phyloP scores from a whole-genome alignment of 2,888 invertebrate species.

The Pollenia amentaria region DNA sequence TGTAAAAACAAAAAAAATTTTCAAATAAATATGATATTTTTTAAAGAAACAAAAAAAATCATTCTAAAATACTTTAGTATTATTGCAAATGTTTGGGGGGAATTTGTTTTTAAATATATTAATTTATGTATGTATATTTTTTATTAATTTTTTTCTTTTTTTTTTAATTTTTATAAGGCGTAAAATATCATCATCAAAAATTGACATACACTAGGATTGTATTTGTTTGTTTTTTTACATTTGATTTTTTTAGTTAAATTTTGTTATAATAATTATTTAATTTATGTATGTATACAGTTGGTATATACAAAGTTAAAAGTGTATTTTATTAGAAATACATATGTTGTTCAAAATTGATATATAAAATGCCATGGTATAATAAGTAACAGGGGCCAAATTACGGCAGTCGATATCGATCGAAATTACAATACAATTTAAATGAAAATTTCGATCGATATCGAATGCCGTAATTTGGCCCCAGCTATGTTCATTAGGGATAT shows the following conservation, averaged over 20 bases:
- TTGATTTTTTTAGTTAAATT: slow-evolving; percentile 23
- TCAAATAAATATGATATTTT: slow-evolving; percentile 59
- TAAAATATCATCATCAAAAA: slow-evolving; percentile 84
- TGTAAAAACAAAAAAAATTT: slow-evolving; percentile 24
- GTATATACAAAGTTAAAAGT: slow-evolving; percentile 1
- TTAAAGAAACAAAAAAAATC: slow-evolving; percentile 63
- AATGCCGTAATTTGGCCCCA: too few species aligned
- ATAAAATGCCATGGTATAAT: too few species aligned
- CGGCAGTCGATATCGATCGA: too few species aligned
- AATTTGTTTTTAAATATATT: slow-evolving; percentile 68
- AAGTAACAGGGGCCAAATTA: too few species aligned
- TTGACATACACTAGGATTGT: slow-evolving; percentile 83
- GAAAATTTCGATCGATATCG: too few species aligned
- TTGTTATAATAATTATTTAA: slow-evolving; percentile 63
- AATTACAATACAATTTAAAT: too few species aligned
- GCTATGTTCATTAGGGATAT: too few species aligned
- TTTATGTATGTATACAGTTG: slow-evolving; percentile 31
- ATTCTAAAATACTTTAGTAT: slow-evolving; percentile 66
- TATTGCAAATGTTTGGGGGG: slow-evolving; percentile 72
- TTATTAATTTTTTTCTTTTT: slow-evolving; percentile 40
- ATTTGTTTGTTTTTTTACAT: slow-evolving; percentile 75
- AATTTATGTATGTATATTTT: slow-evolving; percentile 44
- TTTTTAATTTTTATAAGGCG: slow-evolving; percentile 79
- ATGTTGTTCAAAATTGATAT: too few species aligned
- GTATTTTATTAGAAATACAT: neutral